phyloP scores from a whole-genome alignment of 1,140 invertebrate genomes.

The Sminthurides bifidus region DNA sequence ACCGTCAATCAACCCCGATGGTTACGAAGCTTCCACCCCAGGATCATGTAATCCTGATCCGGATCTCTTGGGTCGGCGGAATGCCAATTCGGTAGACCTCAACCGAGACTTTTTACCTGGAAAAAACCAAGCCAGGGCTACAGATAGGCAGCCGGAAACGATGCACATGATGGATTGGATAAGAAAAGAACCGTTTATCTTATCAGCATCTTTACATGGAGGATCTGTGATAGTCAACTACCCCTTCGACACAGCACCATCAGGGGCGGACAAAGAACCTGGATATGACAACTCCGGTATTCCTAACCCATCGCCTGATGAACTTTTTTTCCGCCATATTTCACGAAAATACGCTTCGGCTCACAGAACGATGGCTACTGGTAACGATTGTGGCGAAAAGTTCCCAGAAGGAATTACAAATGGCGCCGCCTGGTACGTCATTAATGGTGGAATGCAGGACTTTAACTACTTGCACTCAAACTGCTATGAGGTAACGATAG shows the following conservation, averaged over 20 bases:
- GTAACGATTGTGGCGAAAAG: background rate
- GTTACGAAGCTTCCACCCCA: constrained; percentile 67
- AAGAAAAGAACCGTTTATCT: constrained; percentile 65
- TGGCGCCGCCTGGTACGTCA: constrained; percentile 3
- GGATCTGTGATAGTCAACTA: constrained; percentile 85
- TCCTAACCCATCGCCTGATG: constrained; percentile 1
- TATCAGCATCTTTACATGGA: constrained; percentile 82
- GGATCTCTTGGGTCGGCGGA: constrained; percentile 56
- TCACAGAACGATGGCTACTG: background rate
- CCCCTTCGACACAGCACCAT: constrained; percentile 44
- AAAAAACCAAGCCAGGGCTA: background rate
- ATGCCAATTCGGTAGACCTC: constrained; percentile 64
- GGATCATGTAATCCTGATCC: constrained; percentile 62
- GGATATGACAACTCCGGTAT: background rate
- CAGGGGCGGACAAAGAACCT: background rate
- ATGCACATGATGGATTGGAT: constrained; percentile 82
- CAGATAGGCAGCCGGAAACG: constrained; percentile 69
- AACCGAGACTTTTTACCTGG: constrained; percentile 84
- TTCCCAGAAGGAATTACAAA: constrained; percentile 3
- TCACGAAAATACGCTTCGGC: background rate
- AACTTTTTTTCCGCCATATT: background rate
- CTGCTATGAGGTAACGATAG: constrained; percentile 92
- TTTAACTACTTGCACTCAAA: constrained; percentile 93
- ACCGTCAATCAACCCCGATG: constrained; percentile 87
- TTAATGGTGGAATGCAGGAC: constrained; percentile 97